Evolutionary conservation across 2,888 invertebrate genomes (phyloP).

Genomic region (Lucinisca nassula): DNA sequence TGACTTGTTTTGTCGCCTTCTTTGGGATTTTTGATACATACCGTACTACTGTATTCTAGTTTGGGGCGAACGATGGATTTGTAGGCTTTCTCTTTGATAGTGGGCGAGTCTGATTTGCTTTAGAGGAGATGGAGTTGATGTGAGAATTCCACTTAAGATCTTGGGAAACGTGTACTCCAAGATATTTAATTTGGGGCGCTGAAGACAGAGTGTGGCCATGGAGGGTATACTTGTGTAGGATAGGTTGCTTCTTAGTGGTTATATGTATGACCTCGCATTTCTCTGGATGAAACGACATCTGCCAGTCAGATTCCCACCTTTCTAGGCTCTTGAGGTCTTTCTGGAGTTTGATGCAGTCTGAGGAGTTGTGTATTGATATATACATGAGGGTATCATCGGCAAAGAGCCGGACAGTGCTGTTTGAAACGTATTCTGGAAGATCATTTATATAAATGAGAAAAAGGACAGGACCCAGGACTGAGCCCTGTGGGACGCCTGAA

Average conservation of each 20-base stretch:
- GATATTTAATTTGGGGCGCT: too few relatives aligned
- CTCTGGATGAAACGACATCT: not conserved
- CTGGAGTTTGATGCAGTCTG: slow-evolving; percentile 4
- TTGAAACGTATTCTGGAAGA: not conserved
- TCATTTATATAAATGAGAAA: slow-evolving; percentile 22
- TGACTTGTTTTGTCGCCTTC: not conserved
- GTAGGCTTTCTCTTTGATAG: not conserved
- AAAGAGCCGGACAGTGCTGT: not conserved
- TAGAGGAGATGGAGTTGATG: not conserved
- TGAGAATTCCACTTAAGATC: too few relatives aligned
- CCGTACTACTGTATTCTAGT: not conserved
- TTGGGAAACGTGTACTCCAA: too few relatives aligned
- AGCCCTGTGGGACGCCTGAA: slow-evolving; percentile 14
- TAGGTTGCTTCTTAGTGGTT: too few relatives aligned
- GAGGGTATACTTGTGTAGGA: too few relatives aligned
- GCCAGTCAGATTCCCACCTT: slow-evolving; percentile 26
- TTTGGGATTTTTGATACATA: not conserved
- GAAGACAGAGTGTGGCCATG: too few relatives aligned
- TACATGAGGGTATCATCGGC: slow-evolving; percentile 4
- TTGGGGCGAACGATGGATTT: too few relatives aligned
- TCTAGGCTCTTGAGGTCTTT: slow-evolving; percentile 12
- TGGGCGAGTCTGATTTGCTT: not conserved
- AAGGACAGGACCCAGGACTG: not conserved
- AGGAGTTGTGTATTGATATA: not conserved
- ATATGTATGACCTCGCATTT: too few relatives aligned